Conservation (phyloP, 2,797 vertebrate genomes). For the Gambusia yucatana region DNA sequence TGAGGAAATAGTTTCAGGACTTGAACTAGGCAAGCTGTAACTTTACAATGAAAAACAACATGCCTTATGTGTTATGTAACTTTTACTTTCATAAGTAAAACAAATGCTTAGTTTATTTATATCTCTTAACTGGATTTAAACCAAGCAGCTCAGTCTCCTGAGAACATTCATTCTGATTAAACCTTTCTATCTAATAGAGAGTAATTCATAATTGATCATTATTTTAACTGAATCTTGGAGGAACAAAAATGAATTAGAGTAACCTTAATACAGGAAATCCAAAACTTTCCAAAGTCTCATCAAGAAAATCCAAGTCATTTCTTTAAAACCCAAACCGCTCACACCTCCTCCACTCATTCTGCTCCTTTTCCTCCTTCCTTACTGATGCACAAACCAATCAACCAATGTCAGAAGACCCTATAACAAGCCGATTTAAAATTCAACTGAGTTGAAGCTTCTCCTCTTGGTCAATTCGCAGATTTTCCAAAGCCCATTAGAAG, state of each 20-base stretch:
- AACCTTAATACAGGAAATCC: constrained; percentile 7
- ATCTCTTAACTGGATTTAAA: neutral
- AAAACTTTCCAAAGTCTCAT: constrained; percentile 17
- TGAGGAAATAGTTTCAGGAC: neutral
- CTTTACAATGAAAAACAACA: neutral
- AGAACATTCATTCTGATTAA: neutral
- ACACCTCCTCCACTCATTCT: neutral
- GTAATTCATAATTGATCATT: constrained; percentile 23
- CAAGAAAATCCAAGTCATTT: constrained; percentile 47
- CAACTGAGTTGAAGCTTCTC: constrained; percentile 23
- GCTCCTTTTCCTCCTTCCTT: constrained; percentile 12
- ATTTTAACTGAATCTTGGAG: constrained; percentile 25
- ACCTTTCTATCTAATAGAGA: constrained; percentile 15
- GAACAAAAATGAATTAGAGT: neutral
- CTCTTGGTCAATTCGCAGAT: constrained; percentile 36
- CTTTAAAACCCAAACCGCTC: constrained; percentile 30
- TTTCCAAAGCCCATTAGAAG: constrained; percentile 50
- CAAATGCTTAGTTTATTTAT: constrained; percentile 1
- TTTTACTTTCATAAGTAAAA: neutral
- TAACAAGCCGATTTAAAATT: constrained; percentile 45
- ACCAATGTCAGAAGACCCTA: constrained; percentile 40
- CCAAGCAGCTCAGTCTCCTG: neutral
- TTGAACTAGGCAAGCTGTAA: neutral
- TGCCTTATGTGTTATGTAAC: neutral
- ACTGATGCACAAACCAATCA: constrained; percentile 49